These are phyloP conservation scores for Antigone vipio DNA, from an alignment of 2,113 vertebrate species.

Conservation along the genomic window DNA sequence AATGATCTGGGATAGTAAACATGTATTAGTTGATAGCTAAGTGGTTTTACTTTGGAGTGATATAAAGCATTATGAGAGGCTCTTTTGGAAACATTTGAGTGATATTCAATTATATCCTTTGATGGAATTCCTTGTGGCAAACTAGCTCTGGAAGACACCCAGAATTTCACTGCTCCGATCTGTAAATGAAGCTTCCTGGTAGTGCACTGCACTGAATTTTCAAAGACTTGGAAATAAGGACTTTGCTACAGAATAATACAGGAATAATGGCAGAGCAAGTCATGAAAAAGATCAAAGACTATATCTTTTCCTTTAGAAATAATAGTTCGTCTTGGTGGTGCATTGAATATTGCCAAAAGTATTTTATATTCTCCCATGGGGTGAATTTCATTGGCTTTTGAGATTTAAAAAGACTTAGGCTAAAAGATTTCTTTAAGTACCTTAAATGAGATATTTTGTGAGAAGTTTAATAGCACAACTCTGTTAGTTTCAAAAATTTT, in stretches of 20 bases:
- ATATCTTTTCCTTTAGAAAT: background rate
- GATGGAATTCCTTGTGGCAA: background rate
- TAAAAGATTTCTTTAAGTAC: background rate
- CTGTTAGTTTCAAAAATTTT: background rate
- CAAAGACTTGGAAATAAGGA: background rate
- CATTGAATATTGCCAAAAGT: background rate
- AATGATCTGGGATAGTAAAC: background rate
- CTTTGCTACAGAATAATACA: background rate
- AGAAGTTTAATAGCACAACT: background rate
- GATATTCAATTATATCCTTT: background rate
- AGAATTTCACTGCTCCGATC: background rate
- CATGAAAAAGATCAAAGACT: background rate
- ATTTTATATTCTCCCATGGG: background rate
- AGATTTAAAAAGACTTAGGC: background rate
- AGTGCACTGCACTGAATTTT: background rate
- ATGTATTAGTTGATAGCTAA: background rate
- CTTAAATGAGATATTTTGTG: background rate
- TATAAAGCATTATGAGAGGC: background rate
- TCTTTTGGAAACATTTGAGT: background rate
- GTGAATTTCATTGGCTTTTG: background rate
- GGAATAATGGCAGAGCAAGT: background rate
- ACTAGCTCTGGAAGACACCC: background rate
- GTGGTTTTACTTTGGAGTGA: background rate
- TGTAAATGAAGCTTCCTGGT: background rate
- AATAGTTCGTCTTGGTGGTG: background rate